Percentiles rank a stretch among this genome's conserved stretches.
Evolutionary conservation across 1,140 invertebrate species (phyloP).

Genomic region (Cydia pomonella): DNA sequence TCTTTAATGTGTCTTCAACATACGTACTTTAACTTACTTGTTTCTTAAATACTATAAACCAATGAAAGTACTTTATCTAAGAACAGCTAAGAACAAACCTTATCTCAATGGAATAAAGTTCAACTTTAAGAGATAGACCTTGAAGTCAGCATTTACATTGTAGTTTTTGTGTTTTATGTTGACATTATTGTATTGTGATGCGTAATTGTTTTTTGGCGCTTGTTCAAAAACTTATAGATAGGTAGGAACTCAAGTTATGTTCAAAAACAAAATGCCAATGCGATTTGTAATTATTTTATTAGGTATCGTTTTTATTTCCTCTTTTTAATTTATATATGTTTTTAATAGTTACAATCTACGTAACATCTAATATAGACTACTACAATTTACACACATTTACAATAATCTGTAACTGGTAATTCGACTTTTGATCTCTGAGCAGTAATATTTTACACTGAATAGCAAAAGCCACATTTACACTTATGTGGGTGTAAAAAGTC

Average conservation of each 20-base stretch:
- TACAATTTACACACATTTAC: slow-evolving; percentile 77
- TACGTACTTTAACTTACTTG: too few species aligned
- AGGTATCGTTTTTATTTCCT: slow-evolving; percentile 65
- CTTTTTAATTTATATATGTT: slow-evolving; percentile 61
- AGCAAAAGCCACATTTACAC: slow-evolving; percentile 3
- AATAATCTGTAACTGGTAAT: slow-evolving; percentile 64
- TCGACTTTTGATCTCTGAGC: slow-evolving; percentile 40
- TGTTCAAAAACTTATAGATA: slow-evolving; percentile 27
- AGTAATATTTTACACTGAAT: slow-evolving; percentile 29
- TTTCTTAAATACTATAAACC: too few species aligned
- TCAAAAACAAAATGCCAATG: slow-evolving; percentile 41
- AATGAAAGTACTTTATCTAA: too few species aligned
- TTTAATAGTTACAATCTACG: slow-evolving; percentile 74
- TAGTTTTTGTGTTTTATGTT: neutral
- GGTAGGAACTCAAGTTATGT: slow-evolving; percentile 36
- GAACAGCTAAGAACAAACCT: too few species aligned
- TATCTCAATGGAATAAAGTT: too few species aligned
- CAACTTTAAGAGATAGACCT: too few species aligned
- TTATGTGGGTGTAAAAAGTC: slow-evolving; percentile 17
- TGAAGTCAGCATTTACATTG: slow-evolving; percentile 23
- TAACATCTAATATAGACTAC: slow-evolving; percentile 78
- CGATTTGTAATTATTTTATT: slow-evolving; percentile 68
- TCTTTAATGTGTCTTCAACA: too few species aligned
- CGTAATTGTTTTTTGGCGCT: slow-evolving; percentile 21
- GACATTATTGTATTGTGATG: slow-evolving; percentile 7